These are phyloP conservation scores for Drosophila tropicalis DNA, from an alignment of 1,140 invertebrate species.

Conservation along the genomic window DNA sequence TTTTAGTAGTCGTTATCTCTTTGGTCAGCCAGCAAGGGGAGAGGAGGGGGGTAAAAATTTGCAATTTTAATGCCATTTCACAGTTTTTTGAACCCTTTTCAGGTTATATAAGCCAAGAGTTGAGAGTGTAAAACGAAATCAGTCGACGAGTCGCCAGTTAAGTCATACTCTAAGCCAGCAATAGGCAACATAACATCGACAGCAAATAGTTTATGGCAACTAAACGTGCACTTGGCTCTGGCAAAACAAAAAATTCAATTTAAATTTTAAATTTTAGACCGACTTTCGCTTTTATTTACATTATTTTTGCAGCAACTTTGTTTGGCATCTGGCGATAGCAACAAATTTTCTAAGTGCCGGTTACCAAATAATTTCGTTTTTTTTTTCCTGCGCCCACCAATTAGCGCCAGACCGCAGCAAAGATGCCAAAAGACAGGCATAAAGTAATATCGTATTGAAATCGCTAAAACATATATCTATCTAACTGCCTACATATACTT, in stretches of 20 bases:
- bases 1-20: constrained; percentile 6
- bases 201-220: constrained; percentile 58
- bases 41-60: too few relatives aligned
- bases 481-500: constrained; percentile 38
- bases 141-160: constrained; percentile 21
- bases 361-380: constrained; percentile 43
- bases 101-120: constrained; percentile 56
- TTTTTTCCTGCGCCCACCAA: constrained; percentile 43
- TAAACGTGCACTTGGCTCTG: constrained; percentile 55
- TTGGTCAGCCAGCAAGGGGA: constrained; percentile 10
- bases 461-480: constrained; percentile 53
- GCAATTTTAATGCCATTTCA: constrained; percentile 55
- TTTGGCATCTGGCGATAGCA: constrained; percentile 33
- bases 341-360: constrained; percentile 44
- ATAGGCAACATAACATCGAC: constrained; percentile 20
- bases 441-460: constrained; percentile 69
- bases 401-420: constrained; percentile 46
- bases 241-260: constrained; percentile 45
- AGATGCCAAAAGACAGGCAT: constrained; percentile 43
- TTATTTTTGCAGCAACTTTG: constrained; percentile 26
- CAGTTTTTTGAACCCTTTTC: constrained; percentile 27
- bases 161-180: constrained; percentile 32
- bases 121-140: constrained; percentile 56
- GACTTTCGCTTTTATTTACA: constrained; percentile 64
- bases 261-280: constrained; percentile 41